Conservation (phyloP, 92 coral and sea anemone species). For the Virgularia gustaviana region DNA sequence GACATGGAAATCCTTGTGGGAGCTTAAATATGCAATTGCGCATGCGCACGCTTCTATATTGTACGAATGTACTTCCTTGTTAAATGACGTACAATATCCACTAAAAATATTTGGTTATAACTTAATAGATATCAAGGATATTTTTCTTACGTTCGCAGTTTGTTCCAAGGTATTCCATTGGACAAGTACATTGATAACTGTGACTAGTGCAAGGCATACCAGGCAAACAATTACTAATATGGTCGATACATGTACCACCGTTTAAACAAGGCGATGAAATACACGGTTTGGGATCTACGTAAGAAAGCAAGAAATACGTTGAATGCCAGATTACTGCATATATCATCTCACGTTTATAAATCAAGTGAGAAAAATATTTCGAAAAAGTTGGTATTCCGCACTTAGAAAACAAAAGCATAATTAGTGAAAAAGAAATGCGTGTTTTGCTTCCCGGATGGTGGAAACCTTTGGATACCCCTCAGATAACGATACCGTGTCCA, state of each 20-base stretch:
- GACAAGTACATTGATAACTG: constrained; percentile 83
- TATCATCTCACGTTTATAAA: not conserved
- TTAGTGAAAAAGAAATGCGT: too few relatives aligned
- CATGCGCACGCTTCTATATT: too few relatives aligned
- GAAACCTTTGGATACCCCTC: too few relatives aligned
- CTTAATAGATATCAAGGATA: not conserved
- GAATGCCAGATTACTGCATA: not conserved
- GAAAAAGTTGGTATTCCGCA: too few relatives aligned
- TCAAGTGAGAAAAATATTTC: not conserved
- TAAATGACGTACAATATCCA: too few relatives aligned
- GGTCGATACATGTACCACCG: constrained; percentile 82
- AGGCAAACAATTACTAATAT: constrained; percentile 59
- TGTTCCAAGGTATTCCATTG: constrained; percentile 71
- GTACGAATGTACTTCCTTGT: too few relatives aligned
- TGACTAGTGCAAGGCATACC: constrained; percentile 64
- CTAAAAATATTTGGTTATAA: too few relatives aligned
- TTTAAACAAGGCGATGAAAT: constrained; percentile 87
- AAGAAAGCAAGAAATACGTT: not conserved
- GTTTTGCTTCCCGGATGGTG: too few relatives aligned
- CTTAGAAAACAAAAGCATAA: too few relatives aligned
- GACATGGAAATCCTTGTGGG: too few relatives aligned
- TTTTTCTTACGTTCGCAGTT: constrained; percentile 78
- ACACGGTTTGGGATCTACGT: constrained; percentile 76
- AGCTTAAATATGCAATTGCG: too few relatives aligned
- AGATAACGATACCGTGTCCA: too few relatives aligned